A percentile compares a stretch with the other conserved stretches of the same genome.
Evolutionary conservation across 2,113 vertebrate genomes (phyloP).

Genomic region (Dolichotis patagonum): DNA sequence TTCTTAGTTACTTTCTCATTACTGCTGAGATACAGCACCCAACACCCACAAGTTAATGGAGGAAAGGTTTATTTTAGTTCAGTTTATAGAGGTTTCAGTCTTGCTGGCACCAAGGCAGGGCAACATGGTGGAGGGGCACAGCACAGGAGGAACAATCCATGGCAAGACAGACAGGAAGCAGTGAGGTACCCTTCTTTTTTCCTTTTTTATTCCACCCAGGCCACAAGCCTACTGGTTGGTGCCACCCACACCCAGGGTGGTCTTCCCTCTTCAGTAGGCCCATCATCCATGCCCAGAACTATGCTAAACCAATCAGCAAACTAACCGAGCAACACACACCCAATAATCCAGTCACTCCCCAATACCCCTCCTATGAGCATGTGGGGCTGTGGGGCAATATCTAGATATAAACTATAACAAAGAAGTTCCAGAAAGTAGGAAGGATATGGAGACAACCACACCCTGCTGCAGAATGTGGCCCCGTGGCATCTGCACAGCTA

Average conservation of each 20-base stretch:
- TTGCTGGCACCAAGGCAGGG: not conserved
- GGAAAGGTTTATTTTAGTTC: not conserved
- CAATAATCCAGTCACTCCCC: not conserved
- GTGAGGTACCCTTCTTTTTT: not conserved
- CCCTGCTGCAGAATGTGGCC: no score
- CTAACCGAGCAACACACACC: not conserved
- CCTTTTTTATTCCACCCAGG: not conserved
- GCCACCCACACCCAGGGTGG: not conserved
- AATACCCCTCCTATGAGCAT: not conserved
- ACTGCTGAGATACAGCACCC: not conserved
- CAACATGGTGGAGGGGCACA: not conserved
- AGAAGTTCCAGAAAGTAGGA: not conserved
- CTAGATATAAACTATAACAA: not conserved
- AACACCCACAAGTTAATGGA: not conserved
- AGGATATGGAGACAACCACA: not conserved
- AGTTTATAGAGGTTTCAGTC: not conserved
- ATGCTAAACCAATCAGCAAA: not conserved
- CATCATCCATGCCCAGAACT: not conserved
- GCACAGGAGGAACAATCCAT: not conserved
- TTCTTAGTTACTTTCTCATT: not conserved
- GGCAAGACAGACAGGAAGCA: not conserved
- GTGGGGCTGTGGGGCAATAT: not conserved
- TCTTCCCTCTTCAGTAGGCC: not conserved
- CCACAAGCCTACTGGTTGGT: not conserved
- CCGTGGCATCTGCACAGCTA: not conserved